Conservation (phyloP, 2,888 invertebrate species). For the Himalopsyche anomala region DNA sequence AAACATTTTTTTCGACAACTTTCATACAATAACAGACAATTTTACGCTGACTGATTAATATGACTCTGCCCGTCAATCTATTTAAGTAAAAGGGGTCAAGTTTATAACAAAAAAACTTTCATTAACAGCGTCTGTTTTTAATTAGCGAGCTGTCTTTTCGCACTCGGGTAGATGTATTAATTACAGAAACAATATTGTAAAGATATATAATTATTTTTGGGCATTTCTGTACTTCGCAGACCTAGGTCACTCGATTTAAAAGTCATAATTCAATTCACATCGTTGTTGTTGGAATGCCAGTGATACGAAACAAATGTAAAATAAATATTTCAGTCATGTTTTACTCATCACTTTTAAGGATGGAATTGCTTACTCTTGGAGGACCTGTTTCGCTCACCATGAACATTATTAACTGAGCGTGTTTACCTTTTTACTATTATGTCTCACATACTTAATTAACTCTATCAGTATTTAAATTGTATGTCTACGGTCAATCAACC, state of each 20-base stretch:
- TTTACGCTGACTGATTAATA: not conserved
- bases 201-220: not conserved
- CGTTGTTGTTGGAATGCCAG: not conserved
- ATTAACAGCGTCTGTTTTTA: not conserved
- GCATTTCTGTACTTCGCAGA: not conserved
- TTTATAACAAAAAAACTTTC: not conserved
- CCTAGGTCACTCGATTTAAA: conserved; percentile 7
- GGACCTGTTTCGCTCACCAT: no score
- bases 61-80: not conserved
- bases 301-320: not conserved
- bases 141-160: not conserved
- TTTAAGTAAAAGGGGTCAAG: not conserved
- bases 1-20: not conserved
- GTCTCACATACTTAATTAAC: no score
- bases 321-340: no score
- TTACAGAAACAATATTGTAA: not conserved
- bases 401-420: no score
- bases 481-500: no score
- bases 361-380: no score
- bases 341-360: no score
- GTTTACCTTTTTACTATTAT: no score
- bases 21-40: not conserved
- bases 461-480: no score
- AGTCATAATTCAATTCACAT: conserved; percentile 31
- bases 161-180: not conserved